Conservation (phyloP, 2,797 vertebrate genomes). For the Sternarchorhynchus goeldii region DNA sequence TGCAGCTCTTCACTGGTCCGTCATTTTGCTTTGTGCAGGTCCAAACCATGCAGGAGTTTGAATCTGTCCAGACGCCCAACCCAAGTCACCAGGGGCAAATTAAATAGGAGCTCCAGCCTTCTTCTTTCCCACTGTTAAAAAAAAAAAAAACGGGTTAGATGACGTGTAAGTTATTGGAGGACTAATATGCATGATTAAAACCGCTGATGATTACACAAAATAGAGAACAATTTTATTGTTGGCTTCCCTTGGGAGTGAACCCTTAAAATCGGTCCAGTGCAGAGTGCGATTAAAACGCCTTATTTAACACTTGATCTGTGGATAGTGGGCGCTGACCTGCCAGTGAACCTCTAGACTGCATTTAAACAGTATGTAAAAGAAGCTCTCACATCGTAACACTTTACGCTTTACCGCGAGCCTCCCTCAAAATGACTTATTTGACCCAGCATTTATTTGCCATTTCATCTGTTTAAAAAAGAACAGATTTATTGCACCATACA, state of each 20-base stretch:
- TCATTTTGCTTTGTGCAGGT: conserved; percentile 61
- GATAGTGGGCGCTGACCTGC: conserved; percentile 71
- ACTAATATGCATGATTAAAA: conserved; percentile 74
- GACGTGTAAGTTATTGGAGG: conserved; percentile 74
- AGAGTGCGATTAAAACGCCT: conserved; percentile 68
- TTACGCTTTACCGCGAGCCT: not conserved
- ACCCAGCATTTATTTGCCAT: not conserved
- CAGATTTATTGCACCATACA: no score
- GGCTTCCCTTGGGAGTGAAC: conserved; percentile 53
- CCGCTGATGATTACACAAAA: conserved; percentile 67
- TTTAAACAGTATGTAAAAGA: conserved; percentile 60
- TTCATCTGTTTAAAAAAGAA: not conserved
- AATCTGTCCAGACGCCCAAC: conserved; percentile 71
- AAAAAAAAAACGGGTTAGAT: conserved; percentile 66
- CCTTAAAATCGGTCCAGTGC: conserved; percentile 53
- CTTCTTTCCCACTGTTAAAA: conserved; percentile 55
- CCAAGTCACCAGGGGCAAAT: conserved; percentile 73
- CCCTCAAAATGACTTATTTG: not conserved
- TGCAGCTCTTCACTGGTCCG: conserved; percentile 63
- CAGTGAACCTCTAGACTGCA: conserved; percentile 66
- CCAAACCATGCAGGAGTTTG: conserved; percentile 64
- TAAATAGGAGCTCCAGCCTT: conserved; percentile 65
- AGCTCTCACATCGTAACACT: conserved; percentile 9
- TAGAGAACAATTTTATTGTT: conserved; percentile 65
- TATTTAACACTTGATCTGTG: conserved; percentile 73